Evolutionary conservation across 1,140 invertebrate genomes (phyloP).

Genomic region (Hermetia illucens): DNA sequence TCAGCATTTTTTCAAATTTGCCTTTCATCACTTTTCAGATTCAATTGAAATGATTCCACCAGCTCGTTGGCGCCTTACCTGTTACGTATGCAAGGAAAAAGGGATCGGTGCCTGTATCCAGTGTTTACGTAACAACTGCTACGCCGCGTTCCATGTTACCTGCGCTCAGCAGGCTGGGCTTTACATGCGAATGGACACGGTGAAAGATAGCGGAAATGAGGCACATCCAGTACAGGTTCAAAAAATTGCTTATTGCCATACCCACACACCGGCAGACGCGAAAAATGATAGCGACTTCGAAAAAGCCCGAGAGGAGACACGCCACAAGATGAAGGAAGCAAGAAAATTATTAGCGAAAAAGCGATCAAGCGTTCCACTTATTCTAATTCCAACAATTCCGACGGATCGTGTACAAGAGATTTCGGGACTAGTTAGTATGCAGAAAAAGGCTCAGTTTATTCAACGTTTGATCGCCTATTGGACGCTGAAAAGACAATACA

Average conservation of each 20-base stretch:
- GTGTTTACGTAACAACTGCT: constrained; percentile 92
- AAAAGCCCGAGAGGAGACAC: constrained; percentile 24
- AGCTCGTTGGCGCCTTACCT: constrained; percentile 87
- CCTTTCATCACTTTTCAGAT: constrained; percentile 36
- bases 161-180: constrained; percentile 94
- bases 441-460: constrained; percentile 73
- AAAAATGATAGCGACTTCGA: constrained; percentile 21
- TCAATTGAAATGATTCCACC: constrained; percentile 91
- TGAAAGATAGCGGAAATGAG: constrained; percentile 54
- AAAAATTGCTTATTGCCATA: constrained; percentile 92
- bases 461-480: constrained; percentile 82
- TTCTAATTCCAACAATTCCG: constrained; percentile 88
- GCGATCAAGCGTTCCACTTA: constrained; percentile 74
- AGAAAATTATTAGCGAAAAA: constrained; percentile 63
- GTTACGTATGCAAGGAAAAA: constrained; percentile 92
- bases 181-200: constrained; percentile 92
- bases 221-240: constrained; percentile 67
- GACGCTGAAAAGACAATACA: constrained; percentile 88
- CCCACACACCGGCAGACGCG: constrained; percentile 75
- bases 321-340: constrained; percentile 59
- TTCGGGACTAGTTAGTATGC: constrained; percentile 48
- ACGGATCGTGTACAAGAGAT: constrained; percentile 79
- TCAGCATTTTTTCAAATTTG: not conserved
- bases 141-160: constrained; percentile 95
- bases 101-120: constrained; percentile 94